phyloP scores from a whole-genome alignment of 2,888 invertebrate species.

The Cybosia mesomella region DNA sequence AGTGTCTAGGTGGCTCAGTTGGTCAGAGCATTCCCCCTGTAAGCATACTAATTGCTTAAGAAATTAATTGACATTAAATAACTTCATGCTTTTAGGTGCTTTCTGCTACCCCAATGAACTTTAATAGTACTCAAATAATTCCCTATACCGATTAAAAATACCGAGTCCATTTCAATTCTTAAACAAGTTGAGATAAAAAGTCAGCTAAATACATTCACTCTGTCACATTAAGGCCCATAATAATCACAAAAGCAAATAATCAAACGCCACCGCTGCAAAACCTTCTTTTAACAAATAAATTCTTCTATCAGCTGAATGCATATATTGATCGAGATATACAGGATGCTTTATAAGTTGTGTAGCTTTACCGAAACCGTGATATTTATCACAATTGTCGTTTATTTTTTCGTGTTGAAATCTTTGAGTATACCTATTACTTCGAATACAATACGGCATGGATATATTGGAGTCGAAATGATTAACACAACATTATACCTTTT shows the following conservation, averaged over 20 bases:
- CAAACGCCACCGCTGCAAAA: conserved; percentile 70
- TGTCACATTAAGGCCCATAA: conserved; percentile 80
- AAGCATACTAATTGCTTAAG: too few species aligned
- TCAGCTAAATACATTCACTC: conserved; percentile 70
- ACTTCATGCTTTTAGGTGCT: too few species aligned
- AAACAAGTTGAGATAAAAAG: conserved; percentile 54
- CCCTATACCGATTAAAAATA: conserved; percentile 5
- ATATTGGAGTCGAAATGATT: too few species aligned
- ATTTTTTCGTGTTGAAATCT: background rate
- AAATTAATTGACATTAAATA: too few species aligned
- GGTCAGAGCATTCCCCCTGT: too few species aligned
- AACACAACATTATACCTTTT: too few species aligned
- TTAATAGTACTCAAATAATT: background rate
- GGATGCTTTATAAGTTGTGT: conserved; percentile 7
- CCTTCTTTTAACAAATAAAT: conserved; percentile 54
- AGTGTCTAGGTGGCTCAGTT: too few species aligned
- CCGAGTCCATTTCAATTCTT: conserved; percentile 38
- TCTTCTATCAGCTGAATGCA: conserved; percentile 43
- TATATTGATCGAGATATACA: conserved; percentile 9
- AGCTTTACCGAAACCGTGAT: background rate
- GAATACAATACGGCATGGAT: too few species aligned
- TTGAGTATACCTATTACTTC: too few species aligned
- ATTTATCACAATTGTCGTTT: background rate
- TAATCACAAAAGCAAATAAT: conserved; percentile 74
- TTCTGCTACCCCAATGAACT: background rate